phyloP scores from a whole-genome alignment of 2,888 invertebrate species.

The Acrobasis consociella region DNA sequence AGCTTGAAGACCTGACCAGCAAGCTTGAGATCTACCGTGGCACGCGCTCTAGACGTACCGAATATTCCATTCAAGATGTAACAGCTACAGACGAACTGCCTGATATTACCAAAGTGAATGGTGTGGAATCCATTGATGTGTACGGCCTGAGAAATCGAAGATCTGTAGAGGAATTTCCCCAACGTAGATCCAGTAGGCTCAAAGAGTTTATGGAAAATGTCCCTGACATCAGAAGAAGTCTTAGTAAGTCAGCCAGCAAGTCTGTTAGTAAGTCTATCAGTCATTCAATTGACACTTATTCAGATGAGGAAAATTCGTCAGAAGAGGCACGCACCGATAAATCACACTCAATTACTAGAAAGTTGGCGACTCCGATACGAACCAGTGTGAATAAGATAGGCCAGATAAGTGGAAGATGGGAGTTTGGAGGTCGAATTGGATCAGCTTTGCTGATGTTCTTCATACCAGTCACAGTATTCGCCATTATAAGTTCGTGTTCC shows the following conservation, averaged over 20 bases:
- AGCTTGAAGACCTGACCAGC: constrained; percentile 49
- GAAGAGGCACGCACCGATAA: constrained; percentile 52
- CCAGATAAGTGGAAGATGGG: constrained; percentile 55
- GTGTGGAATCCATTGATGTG: constrained; percentile 50
- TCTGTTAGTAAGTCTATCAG: constrained; percentile 67
- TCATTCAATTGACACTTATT: constrained; percentile 64
- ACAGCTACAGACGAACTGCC: constrained; percentile 42
- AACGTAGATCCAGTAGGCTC: constrained; percentile 63
- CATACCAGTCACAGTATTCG: constrained; percentile 61
- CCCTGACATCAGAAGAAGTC: constrained; percentile 60
- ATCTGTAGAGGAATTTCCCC: constrained; percentile 55
- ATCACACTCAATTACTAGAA: constrained; percentile 59
- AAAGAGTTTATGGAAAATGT: constrained; percentile 57
- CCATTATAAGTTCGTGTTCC: constrained; percentile 60
- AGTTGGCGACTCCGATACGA: constrained; percentile 69
- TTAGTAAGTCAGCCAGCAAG: constrained; percentile 65
- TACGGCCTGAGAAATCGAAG: constrained; percentile 60
- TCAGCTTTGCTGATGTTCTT: constrained; percentile 54
- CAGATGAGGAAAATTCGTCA: constrained; percentile 68
- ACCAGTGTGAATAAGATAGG: constrained; percentile 51
- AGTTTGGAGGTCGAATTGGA: constrained; percentile 70
- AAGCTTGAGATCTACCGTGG: constrained; percentile 54
- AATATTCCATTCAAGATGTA: constrained; percentile 65
- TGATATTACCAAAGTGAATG: constrained; percentile 56
- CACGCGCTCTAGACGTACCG: constrained; percentile 60